A percentile compares a stretch with the other conserved stretches of the same genome.
Evolutionary conservation across 2,797 vertebrate genomes (phyloP).

Genomic region (Galagoides demidoff): DNA sequence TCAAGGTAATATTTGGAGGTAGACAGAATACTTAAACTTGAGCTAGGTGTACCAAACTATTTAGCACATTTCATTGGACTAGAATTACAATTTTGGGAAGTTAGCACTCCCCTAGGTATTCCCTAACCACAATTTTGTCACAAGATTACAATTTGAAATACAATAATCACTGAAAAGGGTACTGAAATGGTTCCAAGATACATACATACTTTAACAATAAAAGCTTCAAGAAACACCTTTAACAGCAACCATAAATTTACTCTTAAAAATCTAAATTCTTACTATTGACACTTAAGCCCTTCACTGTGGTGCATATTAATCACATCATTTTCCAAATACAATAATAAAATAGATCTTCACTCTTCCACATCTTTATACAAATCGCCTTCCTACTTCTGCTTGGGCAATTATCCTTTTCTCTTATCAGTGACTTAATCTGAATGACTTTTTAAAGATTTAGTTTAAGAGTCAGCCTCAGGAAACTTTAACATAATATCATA

Average conservation of each 20-base stretch:
- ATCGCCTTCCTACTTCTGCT: not conserved
- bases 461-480: slow-evolving; percentile 33
- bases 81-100: slow-evolving; percentile 36
- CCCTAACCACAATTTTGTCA: not conserved
- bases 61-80: not conserved
- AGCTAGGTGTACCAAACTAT: slow-evolving; percentile 35
- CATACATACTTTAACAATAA: slow-evolving; percentile 48
- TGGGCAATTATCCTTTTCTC: slow-evolving; percentile 25
- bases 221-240: slow-evolving; percentile 52
- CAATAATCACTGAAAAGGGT: slow-evolving; percentile 37
- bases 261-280: slow-evolving; percentile 60
- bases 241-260: slow-evolving; percentile 36
- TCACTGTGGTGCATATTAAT: slow-evolving; percentile 28
- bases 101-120: not conserved
- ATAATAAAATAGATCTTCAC: slow-evolving; percentile 45
- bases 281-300: slow-evolving; percentile 30
- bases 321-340: slow-evolving; percentile 48
- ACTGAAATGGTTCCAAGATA: slow-evolving; percentile 28
- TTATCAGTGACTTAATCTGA: slow-evolving; percentile 52
- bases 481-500: too few relatives aligned
- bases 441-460: slow-evolving; percentile 48
- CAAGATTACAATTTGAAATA: slow-evolving; percentile 56
- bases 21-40: slow-evolving; percentile 33
- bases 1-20: slow-evolving; percentile 19
- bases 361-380: slow-evolving; percentile 28